Conservation (phyloP, 2,113 vertebrate species). For the Lipophrys pholis region DNA sequence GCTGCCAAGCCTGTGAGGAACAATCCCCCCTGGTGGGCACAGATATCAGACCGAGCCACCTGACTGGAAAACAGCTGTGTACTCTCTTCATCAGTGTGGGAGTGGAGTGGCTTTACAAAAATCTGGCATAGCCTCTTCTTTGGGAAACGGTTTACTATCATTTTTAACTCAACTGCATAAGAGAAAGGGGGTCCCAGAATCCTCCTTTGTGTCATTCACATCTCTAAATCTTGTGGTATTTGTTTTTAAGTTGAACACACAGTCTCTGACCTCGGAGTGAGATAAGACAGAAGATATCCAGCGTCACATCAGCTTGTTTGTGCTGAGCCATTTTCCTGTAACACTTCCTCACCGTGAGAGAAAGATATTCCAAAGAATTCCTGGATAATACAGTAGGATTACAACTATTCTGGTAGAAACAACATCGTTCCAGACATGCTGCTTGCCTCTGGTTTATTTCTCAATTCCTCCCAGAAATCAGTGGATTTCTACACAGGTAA, state of each 20-base stretch:
- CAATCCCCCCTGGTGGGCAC: conserved; percentile 6
- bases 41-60: not conserved
- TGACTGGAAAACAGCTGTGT: conserved; percentile 12
- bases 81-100: conserved; percentile 2
- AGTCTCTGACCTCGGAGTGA: conserved; percentile 22
- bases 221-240: conserved; percentile 11
- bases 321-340: conserved; percentile 2
- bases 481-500: too few species aligned
- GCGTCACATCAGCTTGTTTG: not conserved
- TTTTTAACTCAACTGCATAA: conserved; percentile 23
- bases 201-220: conserved; percentile 2
- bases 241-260: conserved; percentile 10
- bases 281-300: conserved; percentile 16
- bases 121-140: not conserved
- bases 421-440: too few species aligned
- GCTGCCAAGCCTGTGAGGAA: conserved; percentile 2
- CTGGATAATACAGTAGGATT: too few species aligned
- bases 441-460: too few species aligned
- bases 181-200: not conserved
- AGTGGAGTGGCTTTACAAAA: not conserved
- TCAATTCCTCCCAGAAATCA: too few species aligned
- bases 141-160: conserved; percentile 5
- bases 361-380: too few species aligned
- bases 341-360: not conserved
- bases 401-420: too few species aligned